Evolutionary conservation across 2,888 invertebrate species (phyloP).

Genomic region (Himalopsyche kuldschensis): DNA sequence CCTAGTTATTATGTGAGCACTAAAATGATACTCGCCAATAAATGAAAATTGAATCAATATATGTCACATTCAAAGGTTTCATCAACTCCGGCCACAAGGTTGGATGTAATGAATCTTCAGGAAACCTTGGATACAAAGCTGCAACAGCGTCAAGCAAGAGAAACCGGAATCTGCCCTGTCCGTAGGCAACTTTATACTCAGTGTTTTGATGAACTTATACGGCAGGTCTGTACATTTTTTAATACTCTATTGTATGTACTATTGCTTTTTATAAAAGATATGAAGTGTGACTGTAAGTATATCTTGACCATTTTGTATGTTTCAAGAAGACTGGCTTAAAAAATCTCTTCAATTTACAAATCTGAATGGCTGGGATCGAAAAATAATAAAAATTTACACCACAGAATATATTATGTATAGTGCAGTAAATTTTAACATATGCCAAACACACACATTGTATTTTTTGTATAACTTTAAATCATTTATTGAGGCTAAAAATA

Average conservation of each 20-base stretch:
- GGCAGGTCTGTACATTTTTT: slow-evolving; percentile 48
- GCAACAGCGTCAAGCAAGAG: slow-evolving; percentile 90
- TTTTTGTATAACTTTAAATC: too few relatives aligned
- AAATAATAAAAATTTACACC: too few relatives aligned
- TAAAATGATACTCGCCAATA: too few relatives aligned
- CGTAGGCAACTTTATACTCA: slow-evolving; percentile 92
- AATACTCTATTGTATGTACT: background rate
- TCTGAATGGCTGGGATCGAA: too few relatives aligned
- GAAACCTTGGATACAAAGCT: slow-evolving; percentile 91
- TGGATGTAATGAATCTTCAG: slow-evolving; percentile 95
- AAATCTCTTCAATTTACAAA: too few relatives aligned
- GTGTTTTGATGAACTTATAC: slow-evolving; percentile 77
- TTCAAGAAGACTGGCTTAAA: background rate
- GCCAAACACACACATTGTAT: too few relatives aligned
- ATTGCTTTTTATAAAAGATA: background rate
- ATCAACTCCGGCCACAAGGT: slow-evolving; percentile 91
- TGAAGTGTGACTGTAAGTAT: background rate
- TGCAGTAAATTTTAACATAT: too few relatives aligned
- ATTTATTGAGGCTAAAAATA: too few relatives aligned
- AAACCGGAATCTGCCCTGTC: slow-evolving; percentile 95
- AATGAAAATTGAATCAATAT: too few relatives aligned
- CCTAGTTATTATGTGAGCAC: too few relatives aligned
- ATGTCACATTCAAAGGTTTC: slow-evolving; percentile 67
- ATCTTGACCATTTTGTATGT: background rate
- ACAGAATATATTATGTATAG: too few relatives aligned